Conservation (phyloP, 2,888 invertebrate species). For the Cybosia mesomella region DNA sequence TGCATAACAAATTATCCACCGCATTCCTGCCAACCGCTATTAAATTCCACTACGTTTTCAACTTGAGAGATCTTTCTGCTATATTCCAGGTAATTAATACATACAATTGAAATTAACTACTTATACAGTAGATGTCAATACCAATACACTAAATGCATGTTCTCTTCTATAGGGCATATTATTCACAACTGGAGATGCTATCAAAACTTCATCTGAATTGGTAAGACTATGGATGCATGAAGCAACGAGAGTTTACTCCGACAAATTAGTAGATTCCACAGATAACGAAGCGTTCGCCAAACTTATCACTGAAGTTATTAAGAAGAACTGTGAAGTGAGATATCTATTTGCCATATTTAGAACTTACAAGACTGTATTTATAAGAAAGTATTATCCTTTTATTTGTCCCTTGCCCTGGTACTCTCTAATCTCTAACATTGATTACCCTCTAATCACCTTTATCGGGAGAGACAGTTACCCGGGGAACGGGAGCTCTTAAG, state of each 20-base stretch:
- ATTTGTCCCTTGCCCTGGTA: no score
- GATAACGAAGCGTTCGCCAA: conserved; percentile 92
- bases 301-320: conserved; percentile 91
- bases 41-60: conserved; percentile 98
- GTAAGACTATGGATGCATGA: conserved; percentile 96
- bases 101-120: not conserved
- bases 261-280: conserved; percentile 94
- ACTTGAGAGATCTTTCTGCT: conserved; percentile 96
- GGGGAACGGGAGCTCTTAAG: no score
- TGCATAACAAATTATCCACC: conserved; percentile 92
- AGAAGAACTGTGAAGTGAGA: conserved; percentile 91
- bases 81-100: conserved; percentile 92
- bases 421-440: no score
- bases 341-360: not conserved
- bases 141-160: not conserved
- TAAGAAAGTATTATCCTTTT: no score
- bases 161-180: conserved; percentile 90
- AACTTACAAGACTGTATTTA: no score
- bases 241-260: conserved; percentile 95
- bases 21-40: conserved; percentile 96
- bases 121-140: not conserved
- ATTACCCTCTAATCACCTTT: no score
- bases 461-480: no score
- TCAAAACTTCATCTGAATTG: conserved; percentile 90
- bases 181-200: conserved; percentile 92